Conservation (phyloP, 2,113 vertebrate genomes). For the Canis aureus region DNA sequence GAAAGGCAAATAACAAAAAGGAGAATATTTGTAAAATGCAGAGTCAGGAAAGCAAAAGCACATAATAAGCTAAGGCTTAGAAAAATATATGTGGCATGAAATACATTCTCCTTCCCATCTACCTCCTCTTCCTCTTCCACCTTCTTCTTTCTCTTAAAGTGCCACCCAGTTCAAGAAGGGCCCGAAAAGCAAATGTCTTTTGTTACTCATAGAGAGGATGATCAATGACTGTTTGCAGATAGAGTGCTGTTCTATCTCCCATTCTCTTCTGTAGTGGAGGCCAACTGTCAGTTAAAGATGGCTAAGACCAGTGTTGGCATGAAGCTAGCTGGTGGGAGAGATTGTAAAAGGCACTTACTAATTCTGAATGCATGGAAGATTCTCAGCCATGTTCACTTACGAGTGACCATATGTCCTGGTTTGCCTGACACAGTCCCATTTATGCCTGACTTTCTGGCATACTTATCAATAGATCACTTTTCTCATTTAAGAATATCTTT, state of each 20-base stretch:
- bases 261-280: not conserved
- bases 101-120: not conserved
- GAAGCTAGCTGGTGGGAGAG: not conserved
- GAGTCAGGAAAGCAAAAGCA: not conserved
- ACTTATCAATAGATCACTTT: not conserved
- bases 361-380: not conserved
- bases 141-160: not conserved
- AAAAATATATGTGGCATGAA: not conserved
- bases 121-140: not conserved
- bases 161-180: not conserved
- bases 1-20: not conserved
- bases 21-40: not conserved
- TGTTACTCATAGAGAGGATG: not conserved
- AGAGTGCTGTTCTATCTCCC: not conserved
- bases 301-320: not conserved
- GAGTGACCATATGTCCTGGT: not conserved
- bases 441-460: not conserved
- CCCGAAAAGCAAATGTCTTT: not conserved
- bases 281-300: not conserved
- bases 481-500: conserved; percentile 42
- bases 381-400: not conserved
- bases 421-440: not conserved
- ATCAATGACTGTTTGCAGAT: not conserved
- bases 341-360: not conserved
- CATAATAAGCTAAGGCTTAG: not conserved